A percentile compares a stretch with the other conserved stretches of the same genome.
These are phyloP conservation scores for Brachionus asplanchnoidis DNA, from an alignment of 1,140 invertebrate species.

Conservation along the genomic window DNA sequence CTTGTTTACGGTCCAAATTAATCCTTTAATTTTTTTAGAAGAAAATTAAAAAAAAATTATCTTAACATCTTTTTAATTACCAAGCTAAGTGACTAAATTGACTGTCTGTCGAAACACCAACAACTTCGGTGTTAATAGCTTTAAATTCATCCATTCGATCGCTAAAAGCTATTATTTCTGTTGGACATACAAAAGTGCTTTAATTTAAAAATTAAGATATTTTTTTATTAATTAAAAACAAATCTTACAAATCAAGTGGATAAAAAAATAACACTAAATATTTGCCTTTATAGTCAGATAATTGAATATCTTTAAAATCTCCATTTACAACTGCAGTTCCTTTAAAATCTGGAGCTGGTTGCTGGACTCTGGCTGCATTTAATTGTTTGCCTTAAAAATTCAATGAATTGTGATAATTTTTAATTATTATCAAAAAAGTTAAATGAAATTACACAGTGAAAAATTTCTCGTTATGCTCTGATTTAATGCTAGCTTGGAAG, in stretches of 20 bases:
- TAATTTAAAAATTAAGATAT: neutral
- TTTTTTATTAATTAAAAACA: neutral
- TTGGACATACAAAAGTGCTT: conserved; percentile 85
- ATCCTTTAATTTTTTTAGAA: neutral
- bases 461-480: neutral
- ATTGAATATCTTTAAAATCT: conserved; percentile 80
- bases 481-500: neutral
- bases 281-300: conserved; percentile 84
- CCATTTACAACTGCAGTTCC: conserved; percentile 85
- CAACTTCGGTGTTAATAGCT: conserved; percentile 77
- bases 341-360: conserved; percentile 67
- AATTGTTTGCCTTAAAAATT: neutral
- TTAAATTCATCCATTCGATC: conserved; percentile 80
- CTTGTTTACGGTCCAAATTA: conserved; percentile 61
- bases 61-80: conserved; percentile 46
- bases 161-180: conserved; percentile 90
- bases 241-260: conserved; percentile 73
- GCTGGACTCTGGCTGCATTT: conserved; percentile 7
- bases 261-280: conserved; percentile 95
- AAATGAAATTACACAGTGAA: neutral
- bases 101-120: conserved; percentile 87
- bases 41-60: too few relatives aligned
- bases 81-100: conserved; percentile 86
- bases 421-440: neutral
- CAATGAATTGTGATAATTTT: too few relatives aligned